phyloP scores from a whole-genome alignment of 2,797 vertebrate species.

The Triplophysa bombifrons region DNA sequence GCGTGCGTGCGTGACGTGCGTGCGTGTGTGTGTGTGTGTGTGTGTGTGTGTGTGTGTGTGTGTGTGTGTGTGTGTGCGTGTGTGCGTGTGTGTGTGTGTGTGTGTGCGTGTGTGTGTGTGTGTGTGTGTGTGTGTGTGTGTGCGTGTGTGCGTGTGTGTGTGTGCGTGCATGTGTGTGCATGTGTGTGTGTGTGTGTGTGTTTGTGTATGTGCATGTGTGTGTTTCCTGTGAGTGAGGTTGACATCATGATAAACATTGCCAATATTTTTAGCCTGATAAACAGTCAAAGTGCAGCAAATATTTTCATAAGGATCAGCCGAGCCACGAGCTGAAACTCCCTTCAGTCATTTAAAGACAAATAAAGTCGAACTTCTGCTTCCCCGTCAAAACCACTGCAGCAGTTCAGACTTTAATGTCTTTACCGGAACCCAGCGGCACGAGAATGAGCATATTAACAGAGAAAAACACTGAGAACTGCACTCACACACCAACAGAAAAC shows the following conservation, averaged over 20 bases:
- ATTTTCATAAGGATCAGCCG: constrained; percentile 67
- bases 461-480: not conserved
- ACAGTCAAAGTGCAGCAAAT: constrained; percentile 76
- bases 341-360: not conserved
- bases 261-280: constrained; percentile 89
- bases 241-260: constrained; percentile 81
- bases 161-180: too few species aligned
- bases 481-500: not conserved
- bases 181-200: too few species aligned
- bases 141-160: too few species aligned
- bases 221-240: constrained; percentile 73
- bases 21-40: too few species aligned
- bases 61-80: too few species aligned
- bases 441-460: not conserved
- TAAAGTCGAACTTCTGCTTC: not conserved
- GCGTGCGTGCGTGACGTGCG: too few species aligned
- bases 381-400: not conserved
- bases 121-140: too few species aligned
- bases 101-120: too few species aligned
- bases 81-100: too few species aligned
- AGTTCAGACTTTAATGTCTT: not conserved
- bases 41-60: too few species aligned
- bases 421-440: not conserved
- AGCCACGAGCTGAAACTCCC: constrained; percentile 57
- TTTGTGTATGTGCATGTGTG: not conserved